Conservation (phyloP, 2,797 vertebrate genomes). For the Squalus acanthias region DNA sequence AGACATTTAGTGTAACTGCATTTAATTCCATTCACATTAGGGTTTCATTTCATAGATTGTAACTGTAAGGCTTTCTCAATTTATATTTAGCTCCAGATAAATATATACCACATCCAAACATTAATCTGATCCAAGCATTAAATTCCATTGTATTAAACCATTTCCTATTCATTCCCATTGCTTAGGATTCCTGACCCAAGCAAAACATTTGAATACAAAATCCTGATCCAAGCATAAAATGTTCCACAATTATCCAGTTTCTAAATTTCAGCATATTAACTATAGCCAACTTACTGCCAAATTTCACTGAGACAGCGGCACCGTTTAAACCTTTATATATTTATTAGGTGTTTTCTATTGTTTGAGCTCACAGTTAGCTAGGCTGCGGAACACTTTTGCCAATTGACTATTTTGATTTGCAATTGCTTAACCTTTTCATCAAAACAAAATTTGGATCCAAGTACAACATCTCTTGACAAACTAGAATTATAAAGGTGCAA, state of each 20-base stretch:
- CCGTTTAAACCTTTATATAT: neutral
- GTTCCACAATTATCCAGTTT: constrained; percentile 28
- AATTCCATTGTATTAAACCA: constrained; percentile 37
- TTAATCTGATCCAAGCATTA: constrained; percentile 23
- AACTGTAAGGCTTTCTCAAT: neutral
- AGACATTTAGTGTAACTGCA: neutral
- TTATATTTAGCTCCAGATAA: constrained; percentile 2
- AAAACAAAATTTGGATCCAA: neutral
- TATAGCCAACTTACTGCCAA: neutral
- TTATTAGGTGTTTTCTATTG: constrained; percentile 26
- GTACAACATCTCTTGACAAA: neutral
- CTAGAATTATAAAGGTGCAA: neutral
- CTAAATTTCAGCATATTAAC: neutral
- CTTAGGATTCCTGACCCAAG: constrained; percentile 20
- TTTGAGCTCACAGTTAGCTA: neutral
- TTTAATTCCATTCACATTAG: neutral
- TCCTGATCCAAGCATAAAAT: constrained; percentile 26
- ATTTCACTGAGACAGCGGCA: neutral
- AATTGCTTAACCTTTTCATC: neutral
- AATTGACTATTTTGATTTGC: constrained; percentile 15
- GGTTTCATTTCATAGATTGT: neutral
- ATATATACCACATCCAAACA: neutral
- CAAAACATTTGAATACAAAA: constrained; percentile 2
- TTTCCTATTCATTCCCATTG: constrained; percentile 31
- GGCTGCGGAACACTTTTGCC: neutral